These are phyloP conservation scores for Rhyacichthys aspro DNA, from an alignment of 2,797 vertebrate genomes.

Conservation along the genomic window DNA sequence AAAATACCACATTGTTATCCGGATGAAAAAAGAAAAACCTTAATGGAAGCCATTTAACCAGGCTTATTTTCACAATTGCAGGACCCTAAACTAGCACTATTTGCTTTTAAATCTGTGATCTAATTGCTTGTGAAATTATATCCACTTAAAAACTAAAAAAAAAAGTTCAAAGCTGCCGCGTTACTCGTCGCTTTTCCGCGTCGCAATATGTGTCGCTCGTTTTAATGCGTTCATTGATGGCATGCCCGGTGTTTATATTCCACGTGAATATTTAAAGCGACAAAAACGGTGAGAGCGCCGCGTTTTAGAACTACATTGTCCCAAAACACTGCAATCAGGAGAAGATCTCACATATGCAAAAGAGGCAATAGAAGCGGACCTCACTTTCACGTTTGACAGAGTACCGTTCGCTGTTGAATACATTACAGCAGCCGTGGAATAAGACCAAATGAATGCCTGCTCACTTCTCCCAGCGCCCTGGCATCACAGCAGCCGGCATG, in stretches of 20 bases:
- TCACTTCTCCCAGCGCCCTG: slow-evolving; percentile 49
- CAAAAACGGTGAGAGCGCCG: slow-evolving; percentile 48
- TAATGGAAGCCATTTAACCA: slow-evolving; percentile 51
- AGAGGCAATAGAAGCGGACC: slow-evolving; percentile 61
- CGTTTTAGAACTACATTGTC: slow-evolving; percentile 63
- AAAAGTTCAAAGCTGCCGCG: slow-evolving; percentile 14
- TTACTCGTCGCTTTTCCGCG: slow-evolving; percentile 22
- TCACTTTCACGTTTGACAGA: slow-evolving; percentile 72
- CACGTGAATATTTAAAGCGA: slow-evolving; percentile 65
- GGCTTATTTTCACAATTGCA: slow-evolving; percentile 34
- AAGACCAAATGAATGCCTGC: slow-evolving; percentile 74
- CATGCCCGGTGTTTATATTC: slow-evolving; percentile 43
- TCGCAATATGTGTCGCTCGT: slow-evolving; percentile 19
- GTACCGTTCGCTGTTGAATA: slow-evolving; percentile 77
- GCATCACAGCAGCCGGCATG: slow-evolving; percentile 40
- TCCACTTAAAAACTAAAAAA: slow-evolving; percentile 44
- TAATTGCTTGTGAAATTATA: slow-evolving; percentile 57
- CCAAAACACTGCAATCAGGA: slow-evolving; percentile 73
- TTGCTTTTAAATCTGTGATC: slow-evolving; percentile 37
- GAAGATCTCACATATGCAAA: slow-evolving; percentile 75
- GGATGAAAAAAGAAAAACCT: slow-evolving; percentile 35
- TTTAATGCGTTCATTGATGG: slow-evolving; percentile 29
- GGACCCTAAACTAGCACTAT: slow-evolving; percentile 30
- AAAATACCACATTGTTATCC: slow-evolving; percentile 49
- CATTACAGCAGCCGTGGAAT: slow-evolving; percentile 68